A percentile compares a stretch with the other conserved stretches of the same genome.
These are phyloP conservation scores for Drosophila austrosaltans DNA, from an alignment of 2,888 invertebrate genomes.

Conservation along the genomic window DNA sequence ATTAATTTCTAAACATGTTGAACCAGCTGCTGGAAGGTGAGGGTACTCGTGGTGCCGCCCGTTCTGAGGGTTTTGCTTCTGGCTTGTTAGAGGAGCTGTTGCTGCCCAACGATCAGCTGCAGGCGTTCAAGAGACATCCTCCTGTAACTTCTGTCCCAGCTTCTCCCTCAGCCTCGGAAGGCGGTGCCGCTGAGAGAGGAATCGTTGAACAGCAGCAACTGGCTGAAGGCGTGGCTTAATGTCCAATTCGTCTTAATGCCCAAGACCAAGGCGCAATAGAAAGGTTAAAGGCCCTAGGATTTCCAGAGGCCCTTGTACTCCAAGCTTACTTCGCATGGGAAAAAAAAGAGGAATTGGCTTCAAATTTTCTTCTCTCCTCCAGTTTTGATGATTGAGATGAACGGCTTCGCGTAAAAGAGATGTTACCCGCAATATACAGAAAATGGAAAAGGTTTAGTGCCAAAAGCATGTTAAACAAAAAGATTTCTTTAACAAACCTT, in stretches of 20 bases:
- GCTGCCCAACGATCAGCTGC: constrained; percentile 51
- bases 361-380: constrained; percentile 94
- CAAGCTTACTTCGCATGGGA: constrained; percentile 99
- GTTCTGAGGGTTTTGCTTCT: constrained; percentile 43
- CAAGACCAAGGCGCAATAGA: constrained; percentile 99
- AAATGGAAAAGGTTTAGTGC: too few relatives aligned
- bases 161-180: constrained; percentile 35
- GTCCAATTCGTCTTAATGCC: constrained; percentile 91
- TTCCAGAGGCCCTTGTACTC: constrained; percentile 97
- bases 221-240: constrained; percentile 44
- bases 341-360: constrained; percentile 96
- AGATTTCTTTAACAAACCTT: too few relatives aligned
- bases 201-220: constrained; percentile 77
- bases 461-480: too few relatives aligned
- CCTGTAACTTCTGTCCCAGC: background rate
- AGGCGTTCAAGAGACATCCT: constrained; percentile 36
- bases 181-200: constrained; percentile 66
- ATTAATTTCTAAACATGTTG: constrained; percentile 94
- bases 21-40: constrained; percentile 89
- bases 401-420: constrained; percentile 28
- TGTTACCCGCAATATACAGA: constrained; percentile 19
- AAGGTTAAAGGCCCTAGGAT: constrained; percentile 96
- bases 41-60: constrained; percentile 35
- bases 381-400: constrained; percentile 91
- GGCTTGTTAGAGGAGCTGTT: constrained; percentile 46